These are phyloP conservation scores for Osmerus eperlanus DNA, from an alignment of 2,113 vertebrate genomes.

Conservation along the genomic window DNA sequence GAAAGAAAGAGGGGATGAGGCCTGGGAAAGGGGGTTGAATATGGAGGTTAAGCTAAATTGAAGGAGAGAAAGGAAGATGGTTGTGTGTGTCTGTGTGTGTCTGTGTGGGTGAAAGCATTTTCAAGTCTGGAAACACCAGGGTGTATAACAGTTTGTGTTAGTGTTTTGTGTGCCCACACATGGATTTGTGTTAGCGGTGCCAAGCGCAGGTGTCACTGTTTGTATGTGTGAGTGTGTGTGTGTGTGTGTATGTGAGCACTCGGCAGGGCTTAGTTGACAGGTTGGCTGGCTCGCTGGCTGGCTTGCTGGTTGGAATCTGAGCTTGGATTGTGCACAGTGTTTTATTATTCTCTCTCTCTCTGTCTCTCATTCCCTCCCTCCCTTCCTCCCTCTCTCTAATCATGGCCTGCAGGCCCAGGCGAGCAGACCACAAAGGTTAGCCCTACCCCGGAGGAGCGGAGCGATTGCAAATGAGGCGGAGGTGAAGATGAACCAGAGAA, in stretches of 20 bases:
- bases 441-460: slow-evolving; percentile 45
- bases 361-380: neutral
- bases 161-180: neutral
- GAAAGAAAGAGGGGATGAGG: no score
- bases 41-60: no score
- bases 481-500: slow-evolving; percentile 60
- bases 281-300: neutral
- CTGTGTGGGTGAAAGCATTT: neutral
- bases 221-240: neutral
- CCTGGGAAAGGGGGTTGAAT: no score
- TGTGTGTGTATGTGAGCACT: neutral
- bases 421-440: slow-evolving; percentile 64
- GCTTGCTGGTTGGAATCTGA: neutral
- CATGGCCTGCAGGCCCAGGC: slow-evolving; percentile 51
- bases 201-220: slow-evolving; percentile 18
- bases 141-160: neutral
- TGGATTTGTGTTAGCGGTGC: neutral
- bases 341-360: neutral
- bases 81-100: no score
- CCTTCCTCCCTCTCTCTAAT: slow-evolving; percentile 46
- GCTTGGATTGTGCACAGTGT: neutral
- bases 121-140: no score
- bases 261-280: no score
- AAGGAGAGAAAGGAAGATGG: no score
- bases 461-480: slow-evolving; percentile 64